phyloP scores from a whole-genome alignment of 2,113 vertebrate genomes.

The Onychostoma macrolepis region DNA sequence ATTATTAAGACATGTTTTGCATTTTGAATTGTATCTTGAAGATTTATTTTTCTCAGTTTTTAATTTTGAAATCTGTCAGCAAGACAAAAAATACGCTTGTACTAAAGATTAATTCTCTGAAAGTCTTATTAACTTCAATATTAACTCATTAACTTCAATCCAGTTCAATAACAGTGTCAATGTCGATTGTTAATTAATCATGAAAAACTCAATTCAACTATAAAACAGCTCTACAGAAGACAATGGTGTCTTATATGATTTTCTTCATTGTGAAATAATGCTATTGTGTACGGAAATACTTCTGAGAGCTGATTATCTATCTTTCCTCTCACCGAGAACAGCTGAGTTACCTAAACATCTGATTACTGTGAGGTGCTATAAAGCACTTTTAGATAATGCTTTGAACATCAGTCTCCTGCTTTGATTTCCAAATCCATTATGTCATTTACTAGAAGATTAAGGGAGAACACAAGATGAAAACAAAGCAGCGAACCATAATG shows the following conservation, averaged over 20 bases:
- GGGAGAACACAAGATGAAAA: neutral
- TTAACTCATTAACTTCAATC: neutral
- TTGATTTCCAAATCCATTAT: conserved; percentile 28
- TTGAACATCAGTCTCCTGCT: conserved; percentile 23
- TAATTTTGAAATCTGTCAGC: neutral
- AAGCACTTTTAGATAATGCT: conserved; percentile 20
- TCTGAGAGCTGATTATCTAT: neutral
- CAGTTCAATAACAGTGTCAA: neutral
- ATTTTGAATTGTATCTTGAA: neutral
- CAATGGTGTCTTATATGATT: neutral
- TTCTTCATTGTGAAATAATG: neutral
- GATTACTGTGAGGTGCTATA: neutral
- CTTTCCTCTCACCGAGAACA: neutral
- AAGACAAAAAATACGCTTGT: neutral
- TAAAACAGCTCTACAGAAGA: neutral
- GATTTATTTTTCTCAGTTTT: neutral
- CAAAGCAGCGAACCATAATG: neutral
- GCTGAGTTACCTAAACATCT: neutral
- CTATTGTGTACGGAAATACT: neutral
- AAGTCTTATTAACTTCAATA: neutral
- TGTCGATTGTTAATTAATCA: neutral
- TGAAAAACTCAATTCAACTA: neutral
- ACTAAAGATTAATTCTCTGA: neutral
- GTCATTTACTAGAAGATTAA: conserved; percentile 32
- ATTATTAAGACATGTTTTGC: neutral